Conservation (phyloP, 2,113 vertebrate species). For the Eulemur macaco region DNA sequence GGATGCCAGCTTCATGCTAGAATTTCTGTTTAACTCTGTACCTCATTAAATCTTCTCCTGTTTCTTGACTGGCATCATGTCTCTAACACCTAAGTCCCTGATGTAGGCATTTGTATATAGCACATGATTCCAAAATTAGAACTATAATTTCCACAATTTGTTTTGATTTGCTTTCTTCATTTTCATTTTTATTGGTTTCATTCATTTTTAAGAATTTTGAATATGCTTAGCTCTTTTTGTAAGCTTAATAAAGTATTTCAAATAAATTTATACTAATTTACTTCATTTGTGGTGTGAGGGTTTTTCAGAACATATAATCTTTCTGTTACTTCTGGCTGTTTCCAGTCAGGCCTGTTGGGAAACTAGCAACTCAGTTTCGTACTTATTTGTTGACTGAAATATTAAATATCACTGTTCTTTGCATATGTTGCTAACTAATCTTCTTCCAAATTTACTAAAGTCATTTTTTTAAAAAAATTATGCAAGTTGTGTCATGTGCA, state of each 20-base stretch:
- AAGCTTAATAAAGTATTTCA: background rate
- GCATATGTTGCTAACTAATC: background rate
- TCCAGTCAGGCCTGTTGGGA: background rate
- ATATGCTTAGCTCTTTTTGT: background rate
- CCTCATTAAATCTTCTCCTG: background rate
- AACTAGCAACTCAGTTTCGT: background rate
- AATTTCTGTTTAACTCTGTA: background rate
- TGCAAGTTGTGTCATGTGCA: background rate
- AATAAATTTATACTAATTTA: background rate
- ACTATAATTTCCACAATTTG: background rate
- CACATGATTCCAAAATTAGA: background rate
- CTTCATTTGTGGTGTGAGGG: background rate
- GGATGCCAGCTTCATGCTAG: background rate
- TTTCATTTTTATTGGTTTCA: background rate
- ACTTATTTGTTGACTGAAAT: background rate
- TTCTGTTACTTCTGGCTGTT: background rate
- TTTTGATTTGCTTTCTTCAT: background rate
- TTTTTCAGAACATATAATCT: background rate
- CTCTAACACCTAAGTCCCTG: background rate
- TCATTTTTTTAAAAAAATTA: background rate
- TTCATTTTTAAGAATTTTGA: background rate
- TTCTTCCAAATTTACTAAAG: background rate
- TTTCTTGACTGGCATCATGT: background rate
- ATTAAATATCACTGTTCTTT: background rate
- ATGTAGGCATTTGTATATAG: background rate